Evolutionary conservation across 2,113 vertebrate genomes (phyloP).

Genomic region (Pithys albifrons): DNA sequence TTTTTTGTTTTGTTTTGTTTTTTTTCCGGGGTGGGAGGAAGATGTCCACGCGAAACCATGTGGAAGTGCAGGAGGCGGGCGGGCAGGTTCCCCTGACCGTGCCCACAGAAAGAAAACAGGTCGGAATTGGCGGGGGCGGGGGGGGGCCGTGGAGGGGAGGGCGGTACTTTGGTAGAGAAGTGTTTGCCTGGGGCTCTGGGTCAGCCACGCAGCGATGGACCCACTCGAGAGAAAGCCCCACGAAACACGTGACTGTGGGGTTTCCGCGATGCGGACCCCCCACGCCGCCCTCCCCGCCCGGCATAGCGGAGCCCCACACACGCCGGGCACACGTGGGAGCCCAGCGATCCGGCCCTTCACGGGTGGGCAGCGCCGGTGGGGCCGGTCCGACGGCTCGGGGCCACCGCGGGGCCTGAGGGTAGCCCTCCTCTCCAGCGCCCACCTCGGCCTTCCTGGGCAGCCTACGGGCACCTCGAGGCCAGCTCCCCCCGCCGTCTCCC

Average conservation of each 20-base stretch:
- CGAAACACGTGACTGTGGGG: not conserved
- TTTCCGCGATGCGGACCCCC: not conserved
- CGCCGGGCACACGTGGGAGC: not conserved
- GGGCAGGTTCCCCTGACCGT: not conserved
- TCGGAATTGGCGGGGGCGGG: not conserved
- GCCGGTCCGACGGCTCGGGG: not conserved
- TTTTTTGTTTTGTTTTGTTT: not conserved
- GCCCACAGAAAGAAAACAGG: not conserved
- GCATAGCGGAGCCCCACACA: not conserved
- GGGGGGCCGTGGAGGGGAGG: not conserved
- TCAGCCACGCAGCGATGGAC: not conserved
- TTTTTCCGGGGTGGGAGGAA: not conserved
- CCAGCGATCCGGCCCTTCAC: not conserved
- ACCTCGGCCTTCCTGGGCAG: not conserved
- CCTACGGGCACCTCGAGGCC: not conserved
- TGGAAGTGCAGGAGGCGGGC: not conserved
- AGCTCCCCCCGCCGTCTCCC: not conserved
- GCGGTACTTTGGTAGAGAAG: not conserved
- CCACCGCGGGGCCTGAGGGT: not conserved
- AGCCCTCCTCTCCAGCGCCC: not conserved
- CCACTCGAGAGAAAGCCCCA: not conserved
- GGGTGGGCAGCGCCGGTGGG: not conserved
- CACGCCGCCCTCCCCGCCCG: not conserved
- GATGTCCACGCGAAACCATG: not conserved
- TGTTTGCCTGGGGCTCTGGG: not conserved